phyloP scores from a whole-genome alignment of 2,113 vertebrate genomes.

The Zeus faber region DNA sequence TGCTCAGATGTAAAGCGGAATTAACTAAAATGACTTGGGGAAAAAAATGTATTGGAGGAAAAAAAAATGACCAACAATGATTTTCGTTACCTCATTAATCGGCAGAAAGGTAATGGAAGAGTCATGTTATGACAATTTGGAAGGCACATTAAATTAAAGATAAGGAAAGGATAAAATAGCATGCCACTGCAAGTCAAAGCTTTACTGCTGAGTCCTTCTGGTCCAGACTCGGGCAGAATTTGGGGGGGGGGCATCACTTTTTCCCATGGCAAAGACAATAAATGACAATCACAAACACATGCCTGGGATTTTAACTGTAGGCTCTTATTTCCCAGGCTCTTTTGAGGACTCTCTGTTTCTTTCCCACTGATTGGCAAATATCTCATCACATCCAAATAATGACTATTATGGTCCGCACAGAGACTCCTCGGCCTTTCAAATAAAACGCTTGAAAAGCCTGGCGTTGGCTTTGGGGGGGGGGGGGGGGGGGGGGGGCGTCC shows the following conservation, averaged over 20 bases:
- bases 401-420: constrained; percentile 34
- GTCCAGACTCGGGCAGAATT: constrained; percentile 32
- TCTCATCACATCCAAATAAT: constrained; percentile 61
- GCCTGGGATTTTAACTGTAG: constrained; percentile 59
- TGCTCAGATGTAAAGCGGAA: neutral
- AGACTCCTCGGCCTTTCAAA: constrained; percentile 30
- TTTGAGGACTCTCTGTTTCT: constrained; percentile 42
- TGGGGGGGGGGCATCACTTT: constrained; percentile 32
- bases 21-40: too few species aligned
- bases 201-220: constrained; percentile 18
- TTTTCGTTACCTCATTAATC: too few species aligned
- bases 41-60: too few species aligned
- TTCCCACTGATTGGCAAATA: constrained; percentile 61
- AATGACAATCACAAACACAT: constrained; percentile 72
- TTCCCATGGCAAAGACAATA: constrained; percentile 68
- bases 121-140: too few species aligned
- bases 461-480: too few species aligned
- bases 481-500: too few species aligned
- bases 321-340: constrained; percentile 53
- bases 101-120: too few species aligned
- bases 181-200: constrained; percentile 19
- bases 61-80: too few species aligned
- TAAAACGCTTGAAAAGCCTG: constrained; percentile 20
- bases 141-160: too few species aligned
- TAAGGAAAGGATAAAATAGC: too few species aligned